Base-by-base conservation (phyloP, 1,140 invertebrate species). In the Dendrolimus punctatus region DNA sequence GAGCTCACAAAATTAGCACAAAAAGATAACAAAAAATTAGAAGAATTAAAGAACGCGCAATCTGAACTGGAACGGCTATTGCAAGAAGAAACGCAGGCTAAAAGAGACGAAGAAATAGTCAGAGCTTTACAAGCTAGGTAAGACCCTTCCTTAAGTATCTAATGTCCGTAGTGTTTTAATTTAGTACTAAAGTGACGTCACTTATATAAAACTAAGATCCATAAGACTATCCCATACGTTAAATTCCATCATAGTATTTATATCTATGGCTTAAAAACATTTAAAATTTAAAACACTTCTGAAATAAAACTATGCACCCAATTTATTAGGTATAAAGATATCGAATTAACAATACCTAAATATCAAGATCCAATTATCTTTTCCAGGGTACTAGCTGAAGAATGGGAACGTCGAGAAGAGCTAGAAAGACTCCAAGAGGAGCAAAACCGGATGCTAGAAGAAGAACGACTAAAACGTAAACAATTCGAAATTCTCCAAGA, bases 71-170 rank as follows among this genome's bases (percentile, higher is more conserved):
- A 95, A 73, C 87, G 85, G 63, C 67, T 95, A 2, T 72, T 95
- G 5, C 91, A 93, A 62, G 93, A 94, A 82, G 95, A 95, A 79
- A 92, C 92, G 5, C 93, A 95, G 75, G 94, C 94, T 4, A 94
- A 95, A 68, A 80, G 91, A 59, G 95, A 95, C 68, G 95, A 95
- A 83, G 94, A 96, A 88, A 93, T 95, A 60, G 95, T 94, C 1
- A 82, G 93, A 71, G 90, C 89, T 49, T 78, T 94, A 49, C 93
- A 94, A 84, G 92, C 92, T 7, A 89, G 91, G 86, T 87, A 63
- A 57, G 39, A 49, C 10, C 5, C 39, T 8, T 36, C 7, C 41
- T 51, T 8, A 44, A 8, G 36, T 23, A 5, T 49, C 53, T 37
- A 46, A 40, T 37, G 23, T 23, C 23, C 23, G 23, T 23, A 23